Conservation (phyloP, 2,888 invertebrate species). For the Sarcophaga subvicina region DNA sequence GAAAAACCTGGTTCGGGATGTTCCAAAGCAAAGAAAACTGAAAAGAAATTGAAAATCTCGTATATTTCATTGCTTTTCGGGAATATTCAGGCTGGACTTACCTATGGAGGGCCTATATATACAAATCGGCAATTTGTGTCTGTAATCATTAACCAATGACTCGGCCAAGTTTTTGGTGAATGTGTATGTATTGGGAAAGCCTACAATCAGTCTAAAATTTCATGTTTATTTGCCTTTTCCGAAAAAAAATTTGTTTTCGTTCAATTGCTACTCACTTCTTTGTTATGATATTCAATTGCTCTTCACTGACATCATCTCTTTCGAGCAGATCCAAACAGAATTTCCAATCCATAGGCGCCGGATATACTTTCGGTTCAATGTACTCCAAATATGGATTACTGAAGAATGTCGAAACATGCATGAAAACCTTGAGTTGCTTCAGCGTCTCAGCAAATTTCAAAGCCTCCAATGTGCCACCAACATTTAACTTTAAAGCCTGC, state of each 20-base stretch:
- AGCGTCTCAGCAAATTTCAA: constrained; percentile 84
- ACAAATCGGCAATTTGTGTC: constrained; percentile 86
- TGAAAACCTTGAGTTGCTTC: constrained; percentile 83
- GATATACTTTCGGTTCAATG: constrained; percentile 85
- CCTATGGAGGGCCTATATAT: constrained; percentile 95
- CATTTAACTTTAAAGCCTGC: constrained; percentile 85
- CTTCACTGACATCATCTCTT: constrained; percentile 68
- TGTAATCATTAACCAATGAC: constrained; percentile 87
- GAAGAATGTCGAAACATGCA: constrained; percentile 94
- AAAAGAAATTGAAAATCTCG: not conserved
- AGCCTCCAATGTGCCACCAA: constrained; percentile 85
- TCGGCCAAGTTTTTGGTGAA: constrained; percentile 95
- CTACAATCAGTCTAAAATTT: constrained; percentile 73
- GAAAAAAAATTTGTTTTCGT: not conserved
- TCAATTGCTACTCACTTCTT: constrained; percentile 72
- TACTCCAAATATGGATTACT: constrained; percentile 89
- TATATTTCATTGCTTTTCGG: not conserved
- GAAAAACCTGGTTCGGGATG: constrained; percentile 76
- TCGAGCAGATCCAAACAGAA: constrained; percentile 73
- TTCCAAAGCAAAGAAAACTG: constrained; percentile 73
- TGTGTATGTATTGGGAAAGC: constrained; percentile 93
- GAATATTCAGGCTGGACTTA: constrained; percentile 47
- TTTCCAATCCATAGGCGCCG: constrained; percentile 74
- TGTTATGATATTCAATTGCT: constrained; percentile 73
- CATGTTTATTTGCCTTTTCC: not conserved